Evolutionary conservation across 2,797 vertebrate species (phyloP).

Genomic region (Notamacropus eugenii): DNA sequence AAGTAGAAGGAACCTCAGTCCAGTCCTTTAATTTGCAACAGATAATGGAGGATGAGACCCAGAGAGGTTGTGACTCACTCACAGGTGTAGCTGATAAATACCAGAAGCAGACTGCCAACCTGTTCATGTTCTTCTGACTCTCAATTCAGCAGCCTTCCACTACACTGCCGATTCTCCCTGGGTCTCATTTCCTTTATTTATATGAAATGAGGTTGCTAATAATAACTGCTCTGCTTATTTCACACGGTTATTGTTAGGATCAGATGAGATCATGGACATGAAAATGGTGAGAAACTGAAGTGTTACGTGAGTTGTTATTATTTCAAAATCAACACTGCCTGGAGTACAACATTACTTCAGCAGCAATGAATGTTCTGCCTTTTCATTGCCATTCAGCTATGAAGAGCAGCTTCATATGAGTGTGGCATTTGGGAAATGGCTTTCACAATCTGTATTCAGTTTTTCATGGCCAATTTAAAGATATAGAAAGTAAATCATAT

Average conservation of each 20-base stretch:
- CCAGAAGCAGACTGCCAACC: not conserved
- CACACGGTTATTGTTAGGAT: not conserved
- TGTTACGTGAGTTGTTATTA: not conserved
- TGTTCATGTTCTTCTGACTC: not conserved
- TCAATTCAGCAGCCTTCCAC: not conserved
- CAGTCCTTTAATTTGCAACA: not conserved
- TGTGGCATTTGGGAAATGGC: constrained; percentile 37
- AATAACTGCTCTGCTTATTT: not conserved
- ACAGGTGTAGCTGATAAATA: not conserved
- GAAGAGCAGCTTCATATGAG: not conserved
- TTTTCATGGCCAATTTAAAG: constrained; percentile 43
- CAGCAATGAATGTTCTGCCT: not conserved
- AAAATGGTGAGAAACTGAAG: not conserved
- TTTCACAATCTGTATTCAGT: constrained; percentile 48
- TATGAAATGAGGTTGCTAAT: not conserved
- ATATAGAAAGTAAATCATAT: constrained; percentile 27
- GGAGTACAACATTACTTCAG: not conserved
- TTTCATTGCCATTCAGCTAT: not conserved
- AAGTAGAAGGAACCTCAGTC: not conserved
- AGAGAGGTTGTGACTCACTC: too few relatives aligned
- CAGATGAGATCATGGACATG: not conserved
- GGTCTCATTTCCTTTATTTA: not conserved
- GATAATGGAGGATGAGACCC: not conserved
- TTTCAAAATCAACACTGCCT: not conserved
- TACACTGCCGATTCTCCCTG: not conserved